Evolutionary conservation across 2,888 invertebrate species (phyloP).

Genomic region (Isoperla grammatica): DNA sequence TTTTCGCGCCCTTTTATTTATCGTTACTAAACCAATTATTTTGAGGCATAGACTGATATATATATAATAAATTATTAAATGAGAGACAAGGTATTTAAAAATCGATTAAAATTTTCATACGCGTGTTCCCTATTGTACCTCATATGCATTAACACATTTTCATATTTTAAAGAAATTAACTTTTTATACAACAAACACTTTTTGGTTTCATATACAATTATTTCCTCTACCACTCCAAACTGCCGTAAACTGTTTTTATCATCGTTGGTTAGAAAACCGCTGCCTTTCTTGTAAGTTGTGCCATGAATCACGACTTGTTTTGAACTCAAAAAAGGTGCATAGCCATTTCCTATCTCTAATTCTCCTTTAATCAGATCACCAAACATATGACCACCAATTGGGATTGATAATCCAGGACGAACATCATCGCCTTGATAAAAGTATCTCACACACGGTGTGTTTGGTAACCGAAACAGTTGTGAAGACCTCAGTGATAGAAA

Average conservation of each 20-base stretch:
- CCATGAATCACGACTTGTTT: conserved; percentile 2
- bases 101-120: too few species aligned
- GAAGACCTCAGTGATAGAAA: conserved; percentile 29
- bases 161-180: too few species aligned
- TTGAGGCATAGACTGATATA: too few species aligned
- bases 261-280: background rate
- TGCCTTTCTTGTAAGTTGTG: background rate
- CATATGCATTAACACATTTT: too few species aligned
- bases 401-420: background rate
- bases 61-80: too few species aligned
- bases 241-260: background rate
- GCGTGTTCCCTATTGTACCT: too few species aligned
- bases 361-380: background rate
- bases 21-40: too few species aligned
- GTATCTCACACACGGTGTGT: conserved; percentile 20
- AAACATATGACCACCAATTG: conserved; percentile 1
- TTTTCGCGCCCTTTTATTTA: too few species aligned
- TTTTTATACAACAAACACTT: too few species aligned
- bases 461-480: conserved; percentile 10
- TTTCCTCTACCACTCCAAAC: too few species aligned
- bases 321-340: background rate
- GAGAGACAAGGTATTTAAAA: too few species aligned
- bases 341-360: background rate
- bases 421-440: conserved; percentile 24
- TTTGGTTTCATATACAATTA: too few species aligned